Evolutionary conservation across 1,140 invertebrate genomes (phyloP).

Genomic region (Archivesica marissinica): DNA sequence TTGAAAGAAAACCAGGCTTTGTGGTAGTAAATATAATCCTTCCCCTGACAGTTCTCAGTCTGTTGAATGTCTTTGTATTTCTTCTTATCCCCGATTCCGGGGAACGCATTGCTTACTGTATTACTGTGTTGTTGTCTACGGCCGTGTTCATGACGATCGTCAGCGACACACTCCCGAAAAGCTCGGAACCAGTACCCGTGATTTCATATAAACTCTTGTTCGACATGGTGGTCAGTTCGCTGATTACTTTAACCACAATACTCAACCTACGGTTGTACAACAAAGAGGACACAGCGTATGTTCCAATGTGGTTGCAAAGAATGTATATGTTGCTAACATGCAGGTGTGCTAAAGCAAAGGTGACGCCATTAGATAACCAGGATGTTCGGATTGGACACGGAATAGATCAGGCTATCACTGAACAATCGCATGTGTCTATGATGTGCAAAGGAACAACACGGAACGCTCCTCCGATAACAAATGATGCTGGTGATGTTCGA

Average conservation of each 20-base stretch:
- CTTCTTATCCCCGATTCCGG: conserved; percentile 86
- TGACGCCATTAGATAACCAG: too few relatives aligned
- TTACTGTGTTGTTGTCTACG: conserved; percentile 86
- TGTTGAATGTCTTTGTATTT: conserved; percentile 86
- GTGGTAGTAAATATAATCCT: conserved; percentile 86
- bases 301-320: not conserved
- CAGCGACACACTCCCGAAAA: conserved; percentile 86
- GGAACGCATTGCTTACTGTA: conserved; percentile 86
- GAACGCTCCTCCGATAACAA: not conserved
- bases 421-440: not conserved
- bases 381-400: not conserved
- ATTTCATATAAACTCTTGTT: conserved; percentile 31
- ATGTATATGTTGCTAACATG: not conserved
- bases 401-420: not conserved
- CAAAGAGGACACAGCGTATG: not conserved
- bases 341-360: not conserved
- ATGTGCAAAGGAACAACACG: not conserved
- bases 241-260: not conserved
- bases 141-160: conserved; percentile 86
- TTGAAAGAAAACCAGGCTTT: conserved; percentile 64
- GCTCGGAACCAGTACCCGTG: conserved; percentile 83
- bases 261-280: not conserved
- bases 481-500: not conserved
- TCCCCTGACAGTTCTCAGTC: conserved; percentile 86
- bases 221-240: not conserved